phyloP scores from a whole-genome alignment of 1,140 invertebrate species.

The Geopemphigus sp. region DNA sequence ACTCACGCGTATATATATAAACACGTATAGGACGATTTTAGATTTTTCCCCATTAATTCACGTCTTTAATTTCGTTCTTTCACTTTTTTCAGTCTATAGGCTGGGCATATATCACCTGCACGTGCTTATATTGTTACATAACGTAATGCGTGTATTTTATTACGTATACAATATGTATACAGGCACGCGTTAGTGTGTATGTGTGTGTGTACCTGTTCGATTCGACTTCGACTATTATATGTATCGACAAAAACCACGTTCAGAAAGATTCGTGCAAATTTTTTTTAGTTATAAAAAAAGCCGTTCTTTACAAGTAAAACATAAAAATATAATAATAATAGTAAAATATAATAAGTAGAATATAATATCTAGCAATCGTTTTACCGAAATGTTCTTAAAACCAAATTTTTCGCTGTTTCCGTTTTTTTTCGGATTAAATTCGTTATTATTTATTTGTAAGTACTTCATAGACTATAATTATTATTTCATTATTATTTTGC shows the following conservation, averaged over 20 bases:
- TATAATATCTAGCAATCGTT: constrained; percentile 29
- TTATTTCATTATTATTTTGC: neutral
- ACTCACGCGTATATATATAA: neutral
- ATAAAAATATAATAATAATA: constrained; percentile 19
- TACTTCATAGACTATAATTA: constrained; percentile 23
- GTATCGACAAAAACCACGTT: neutral
- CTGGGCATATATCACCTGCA: neutral
- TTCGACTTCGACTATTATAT: neutral
- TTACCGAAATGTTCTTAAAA: constrained; percentile 16
- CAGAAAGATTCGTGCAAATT: constrained; percentile 5
- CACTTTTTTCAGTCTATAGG: neutral
- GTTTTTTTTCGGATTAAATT: neutral
- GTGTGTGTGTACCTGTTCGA: neutral
- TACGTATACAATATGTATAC: neutral
- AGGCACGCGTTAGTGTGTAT: too few relatives aligned
- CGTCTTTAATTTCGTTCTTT: constrained; percentile 6
- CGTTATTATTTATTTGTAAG: constrained; percentile 1
- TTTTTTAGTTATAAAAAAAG: too few relatives aligned
- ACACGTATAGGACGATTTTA: neutral
- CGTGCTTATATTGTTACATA: neutral
- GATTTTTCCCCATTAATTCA: constrained; percentile 17
- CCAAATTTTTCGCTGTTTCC: constrained; percentile 29
- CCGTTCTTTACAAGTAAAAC: neutral
- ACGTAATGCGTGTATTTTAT: neutral
- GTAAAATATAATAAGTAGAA: constrained; percentile 16